These are phyloP conservation scores for Drosophila kanapiae DNA, from an alignment of 1,140 invertebrate species.

Conservation along the genomic window DNA sequence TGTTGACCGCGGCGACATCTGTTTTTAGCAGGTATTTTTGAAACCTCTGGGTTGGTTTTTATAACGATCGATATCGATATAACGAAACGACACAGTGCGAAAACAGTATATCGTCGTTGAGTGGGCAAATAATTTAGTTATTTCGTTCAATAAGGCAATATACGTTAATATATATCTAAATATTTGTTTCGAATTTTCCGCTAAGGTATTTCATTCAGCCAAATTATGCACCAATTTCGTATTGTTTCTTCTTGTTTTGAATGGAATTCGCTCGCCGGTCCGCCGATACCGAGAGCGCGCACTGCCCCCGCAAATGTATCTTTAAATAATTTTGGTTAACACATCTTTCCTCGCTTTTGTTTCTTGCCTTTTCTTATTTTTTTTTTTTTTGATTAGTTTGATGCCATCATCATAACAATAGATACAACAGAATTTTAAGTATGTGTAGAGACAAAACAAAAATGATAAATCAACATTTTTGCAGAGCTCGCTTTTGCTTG, in stretches of 20 bases:
- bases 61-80: conserved; percentile 38
- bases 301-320: conserved; percentile 31
- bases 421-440: conserved; percentile 59
- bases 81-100: too few relatives aligned
- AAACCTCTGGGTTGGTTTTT: conserved; percentile 78
- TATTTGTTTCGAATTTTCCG: conserved; percentile 56
- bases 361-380: neutral
- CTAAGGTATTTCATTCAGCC: conserved; percentile 50
- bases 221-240: conserved; percentile 72
- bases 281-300: conserved; percentile 9
- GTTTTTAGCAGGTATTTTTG: conserved; percentile 82
- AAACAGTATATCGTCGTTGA: neutral
- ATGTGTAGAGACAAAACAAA: conserved; percentile 45
- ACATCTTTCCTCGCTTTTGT: conserved; percentile 26
- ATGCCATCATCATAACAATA: conserved; percentile 60
- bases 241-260: conserved; percentile 8
- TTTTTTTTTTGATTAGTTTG: conserved; percentile 56
- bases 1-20: conserved; percentile 38
- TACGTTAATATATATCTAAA: conserved; percentile 56
- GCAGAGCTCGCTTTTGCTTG: conserved; percentile 46
- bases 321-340: conserved; percentile 57
- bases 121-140: conserved; percentile 57
- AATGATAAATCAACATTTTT: conserved; percentile 48
- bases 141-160: conserved; percentile 62
- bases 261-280: conserved; percentile 27